Evolutionary conservation across 1,140 invertebrate genomes (phyloP).

Genomic region (Phenacoccus solenopsis): DNA sequence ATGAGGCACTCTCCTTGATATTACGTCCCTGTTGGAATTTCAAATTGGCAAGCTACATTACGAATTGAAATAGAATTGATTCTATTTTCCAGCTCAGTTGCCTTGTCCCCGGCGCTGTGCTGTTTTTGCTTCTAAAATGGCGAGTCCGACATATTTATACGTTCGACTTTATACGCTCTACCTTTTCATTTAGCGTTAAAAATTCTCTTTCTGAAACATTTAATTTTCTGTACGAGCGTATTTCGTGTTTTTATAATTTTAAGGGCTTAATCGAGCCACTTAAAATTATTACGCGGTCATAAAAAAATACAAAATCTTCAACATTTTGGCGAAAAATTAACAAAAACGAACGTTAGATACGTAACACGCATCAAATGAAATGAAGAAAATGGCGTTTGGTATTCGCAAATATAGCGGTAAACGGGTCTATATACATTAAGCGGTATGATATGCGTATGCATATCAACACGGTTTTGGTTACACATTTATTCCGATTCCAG

Average conservation of each 20-base stretch:
- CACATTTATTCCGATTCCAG: background rate
- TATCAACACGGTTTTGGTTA: background rate
- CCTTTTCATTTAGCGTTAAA: too few species aligned
- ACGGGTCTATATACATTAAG: background rate
- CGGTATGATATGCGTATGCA: background rate
- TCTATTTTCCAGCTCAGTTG: slow-evolving; percentile 11
- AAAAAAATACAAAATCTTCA: too few species aligned
- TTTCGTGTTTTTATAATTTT: too few species aligned
- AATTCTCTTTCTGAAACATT: too few species aligned
- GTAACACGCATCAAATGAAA: background rate
- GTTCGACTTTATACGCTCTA: too few species aligned
- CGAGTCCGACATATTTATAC: too few species aligned
- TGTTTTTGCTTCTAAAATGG: too few species aligned
- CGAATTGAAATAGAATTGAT: slow-evolving; percentile 18
- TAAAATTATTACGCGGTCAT: too few species aligned
- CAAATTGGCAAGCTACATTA: slow-evolving; percentile 16
- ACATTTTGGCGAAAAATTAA: too few species aligned
- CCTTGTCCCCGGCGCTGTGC: background rate
- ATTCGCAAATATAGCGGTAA: background rate
- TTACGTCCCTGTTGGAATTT: slow-evolving; percentile 16
- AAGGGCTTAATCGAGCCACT: too few species aligned
- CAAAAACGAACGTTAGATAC: too few species aligned
- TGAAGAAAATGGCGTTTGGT: background rate
- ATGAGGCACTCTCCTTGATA: slow-evolving; percentile 17
- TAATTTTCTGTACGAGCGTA: too few species aligned